Percentiles rank a stretch among this genome's conserved stretches.
Conservation (phyloP, 2,113 vertebrate genomes). For the Zingel zingel region DNA sequence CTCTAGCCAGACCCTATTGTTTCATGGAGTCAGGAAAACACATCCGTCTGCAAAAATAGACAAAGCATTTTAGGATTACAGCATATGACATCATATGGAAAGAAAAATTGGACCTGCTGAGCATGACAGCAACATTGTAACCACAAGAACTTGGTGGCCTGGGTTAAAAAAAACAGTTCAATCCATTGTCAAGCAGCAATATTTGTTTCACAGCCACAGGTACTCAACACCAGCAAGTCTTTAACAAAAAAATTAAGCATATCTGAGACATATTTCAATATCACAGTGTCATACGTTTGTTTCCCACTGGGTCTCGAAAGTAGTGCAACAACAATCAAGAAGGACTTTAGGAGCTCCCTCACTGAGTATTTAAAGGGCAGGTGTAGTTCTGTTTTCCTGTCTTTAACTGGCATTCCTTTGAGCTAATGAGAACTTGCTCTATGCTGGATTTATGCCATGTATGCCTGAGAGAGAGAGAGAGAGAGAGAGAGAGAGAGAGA, state of each 20-base stretch:
- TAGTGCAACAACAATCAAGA: neutral
- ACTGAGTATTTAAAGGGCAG: neutral
- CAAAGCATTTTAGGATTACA: conserved; percentile 67
- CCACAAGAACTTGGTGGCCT: conserved; percentile 1
- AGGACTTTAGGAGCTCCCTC: neutral
- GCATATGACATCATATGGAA: conserved; percentile 64
- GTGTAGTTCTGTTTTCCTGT: neutral
- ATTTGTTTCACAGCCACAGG: neutral
- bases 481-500: neutral
- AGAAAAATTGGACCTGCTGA: conserved; percentile 27
- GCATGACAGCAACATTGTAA: conserved; percentile 13
- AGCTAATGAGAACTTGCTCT: conserved; percentile 11
- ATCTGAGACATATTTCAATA: neutral
- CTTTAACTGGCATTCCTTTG: conserved; percentile 4
- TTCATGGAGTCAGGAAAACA: conserved; percentile 66
- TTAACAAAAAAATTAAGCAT: neutral
- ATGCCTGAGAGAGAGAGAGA: conserved; percentile 1
- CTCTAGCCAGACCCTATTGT: conserved; percentile 60
- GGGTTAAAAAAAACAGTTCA: conserved; percentile 1
- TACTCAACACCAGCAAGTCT: neutral
- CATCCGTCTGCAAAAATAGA: conserved; percentile 70
- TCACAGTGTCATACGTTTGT: neutral
- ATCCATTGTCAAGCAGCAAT: neutral
- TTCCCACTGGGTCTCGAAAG: neutral
- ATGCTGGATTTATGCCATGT: conserved; percentile 16